Conservation (phyloP, 1,140 invertebrate genomes). For the Pantala flavescens region DNA sequence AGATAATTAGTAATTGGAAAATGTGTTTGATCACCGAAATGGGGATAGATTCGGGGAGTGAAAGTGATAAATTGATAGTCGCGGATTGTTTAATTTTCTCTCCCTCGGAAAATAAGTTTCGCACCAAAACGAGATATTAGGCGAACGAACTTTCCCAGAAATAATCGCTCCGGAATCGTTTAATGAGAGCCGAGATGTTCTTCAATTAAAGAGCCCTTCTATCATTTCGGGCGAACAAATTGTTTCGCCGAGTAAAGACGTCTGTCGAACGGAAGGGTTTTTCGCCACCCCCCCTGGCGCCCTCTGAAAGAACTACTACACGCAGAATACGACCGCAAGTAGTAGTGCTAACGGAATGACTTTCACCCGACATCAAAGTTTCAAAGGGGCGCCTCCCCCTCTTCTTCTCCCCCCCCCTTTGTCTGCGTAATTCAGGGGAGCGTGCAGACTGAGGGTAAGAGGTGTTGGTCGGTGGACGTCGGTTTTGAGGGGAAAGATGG, state of each 20-base stretch:
- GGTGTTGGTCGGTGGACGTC: no score
- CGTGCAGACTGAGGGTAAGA: no score
- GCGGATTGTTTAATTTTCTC: no score
- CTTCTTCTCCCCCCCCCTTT: background rate
- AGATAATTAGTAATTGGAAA: no score
- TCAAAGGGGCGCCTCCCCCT: background rate
- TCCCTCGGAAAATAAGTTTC: no score
- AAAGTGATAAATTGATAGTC: no score
- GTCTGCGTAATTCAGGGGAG: no score
- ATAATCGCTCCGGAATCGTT: background rate
- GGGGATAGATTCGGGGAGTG: no score
- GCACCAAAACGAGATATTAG: no score
- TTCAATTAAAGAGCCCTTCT: background rate
- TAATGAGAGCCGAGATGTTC: background rate
- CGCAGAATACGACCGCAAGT: slow-evolving; percentile 7
- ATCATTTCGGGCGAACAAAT: slow-evolving; percentile 1
- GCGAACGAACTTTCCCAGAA: no score
- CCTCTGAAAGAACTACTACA: background rate
- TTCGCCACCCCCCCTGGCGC: background rate
- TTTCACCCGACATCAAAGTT: slow-evolving; percentile 9
- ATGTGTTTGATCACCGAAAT: no score
- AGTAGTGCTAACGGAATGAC: slow-evolving; percentile 5
- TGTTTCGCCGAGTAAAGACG: background rate
- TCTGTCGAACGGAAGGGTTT: background rate
- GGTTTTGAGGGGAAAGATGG: no score